Base-by-base conservation (phyloP, 2,888 invertebrate genomes). In the Sipha maydis region DNA sequence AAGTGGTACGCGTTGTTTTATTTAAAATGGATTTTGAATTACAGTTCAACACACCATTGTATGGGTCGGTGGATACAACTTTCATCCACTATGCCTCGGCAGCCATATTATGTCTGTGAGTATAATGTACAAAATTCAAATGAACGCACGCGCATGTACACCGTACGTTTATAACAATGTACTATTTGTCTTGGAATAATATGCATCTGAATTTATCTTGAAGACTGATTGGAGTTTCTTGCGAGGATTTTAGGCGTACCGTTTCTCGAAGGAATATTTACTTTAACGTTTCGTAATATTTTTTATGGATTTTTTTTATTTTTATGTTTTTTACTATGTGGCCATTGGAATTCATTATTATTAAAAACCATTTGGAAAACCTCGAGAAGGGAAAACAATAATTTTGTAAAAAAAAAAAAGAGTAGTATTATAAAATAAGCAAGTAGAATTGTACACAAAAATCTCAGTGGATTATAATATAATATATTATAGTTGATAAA, bases 41-140 rank as follows among this genome's bases (percentile, higher is more conserved):
- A 3, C 92, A 94, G 92, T 95, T 96, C 91, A 93, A 94, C 89
- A 93, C 94, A 19, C 96, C 96, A 0, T 92, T 97, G 76, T 96
- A 94, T 91, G 97, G 97, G 2, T 92, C 92, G 21, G 92, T 92
- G 88, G 93, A 95, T 89, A 94, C 95, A 5, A 95, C 95, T 90
- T 96, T 95, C 91, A 94, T 95, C 11, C 94, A 95, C 89, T 98
- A 96, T 92, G 96, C 97, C 94, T 96, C 96, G 0, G 97, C 97
- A 0, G 96, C 96, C 9, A 94, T 97, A 83, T 94, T 98, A 90
- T 93, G 97, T 90, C 95, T 96, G 96, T 96, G 92, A 94, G 90
- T 90, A 75, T 7, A 48, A 48, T 48, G 2, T 14, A 14, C 2
- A 48, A 48, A 14, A 14, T 48, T 48, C 48, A 14, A 48, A 11